Evolutionary conservation across 2,113 vertebrate genomes (phyloP), one percentile per base, ranked within the genome.

Genomic region (Antechinus flavipes): DNA sequence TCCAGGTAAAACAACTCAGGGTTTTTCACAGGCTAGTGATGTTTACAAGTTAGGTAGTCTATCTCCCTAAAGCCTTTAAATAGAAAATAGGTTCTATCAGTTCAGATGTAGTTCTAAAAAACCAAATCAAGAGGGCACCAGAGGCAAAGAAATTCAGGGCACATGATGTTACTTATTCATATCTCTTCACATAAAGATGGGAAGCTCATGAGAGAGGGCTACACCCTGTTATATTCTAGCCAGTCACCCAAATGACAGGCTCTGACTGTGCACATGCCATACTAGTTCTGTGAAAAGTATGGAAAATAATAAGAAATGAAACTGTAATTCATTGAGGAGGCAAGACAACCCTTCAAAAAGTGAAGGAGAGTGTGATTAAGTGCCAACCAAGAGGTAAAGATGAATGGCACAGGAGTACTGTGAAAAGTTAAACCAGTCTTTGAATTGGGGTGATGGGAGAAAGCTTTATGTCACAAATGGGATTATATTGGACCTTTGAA

Each of bases 1-100:
- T 99, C 91, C 99, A 99, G 99, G 99, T 99, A 98, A 98, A 95
- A 46, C 2, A 56, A 53, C 8, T 94, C 93, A 19, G 2, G 35
- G 50, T 26, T 0, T 0, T 9, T 2, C 6, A 22, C 25, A 26
- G 84, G 2, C 0, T 27, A 58, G 58, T 30, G 58, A 61, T 90
- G 46, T 26, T 19, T 25, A 49, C 14, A 49, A 10, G 8, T 90
- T 52, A 25, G 26, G 90, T 90, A 25, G 1, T 9, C 47, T 24
- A 50, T 26, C 10, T 52, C 90, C 90, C 25, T 90, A 47, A 89
- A 56, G n/a, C 55, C 12, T 42, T 47, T 49, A 94, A 53, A 12
- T 0, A 53, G 55, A 47, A 16, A 52, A 26, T 8, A 3, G 90
- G 68, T 25, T 30, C 0, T n/a, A 25, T 16, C 4, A 61, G 8